Percentiles rank a stretch among this genome's conserved stretches.
Evolutionary conservation across 2,797 vertebrate species (phyloP).

Genomic region (Macroramphosus scolopax): DNA sequence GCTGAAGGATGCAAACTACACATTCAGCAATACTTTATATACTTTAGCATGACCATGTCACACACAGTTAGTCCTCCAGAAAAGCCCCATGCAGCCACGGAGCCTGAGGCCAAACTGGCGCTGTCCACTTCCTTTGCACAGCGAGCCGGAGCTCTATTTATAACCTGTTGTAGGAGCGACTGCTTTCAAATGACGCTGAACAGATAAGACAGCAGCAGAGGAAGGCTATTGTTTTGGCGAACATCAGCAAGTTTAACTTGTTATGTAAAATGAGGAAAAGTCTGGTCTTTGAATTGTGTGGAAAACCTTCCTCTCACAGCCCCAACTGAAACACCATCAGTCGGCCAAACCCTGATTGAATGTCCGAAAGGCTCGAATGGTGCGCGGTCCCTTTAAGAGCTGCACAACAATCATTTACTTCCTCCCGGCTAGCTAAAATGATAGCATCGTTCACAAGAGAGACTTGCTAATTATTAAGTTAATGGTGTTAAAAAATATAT

Average conservation of each 20-base stretch:
- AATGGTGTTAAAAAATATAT: too few species aligned
- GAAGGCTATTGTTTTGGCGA: conserved; percentile 11
- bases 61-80: conserved; percentile 52
- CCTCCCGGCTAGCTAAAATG: conserved; percentile 39
- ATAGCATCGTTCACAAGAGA: too few species aligned
- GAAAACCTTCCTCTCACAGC: neutral
- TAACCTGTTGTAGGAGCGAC: conserved; percentile 49
- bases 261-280: neutral
- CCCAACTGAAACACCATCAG: too few species aligned
- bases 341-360: too few species aligned
- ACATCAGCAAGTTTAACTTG: conserved; percentile 3
- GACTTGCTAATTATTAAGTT: too few species aligned
- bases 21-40: too few species aligned
- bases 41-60: conserved; percentile 31
- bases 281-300: too few species aligned
- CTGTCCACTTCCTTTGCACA: conserved; percentile 59
- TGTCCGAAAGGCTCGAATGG: neutral
- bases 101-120: conserved; percentile 61
- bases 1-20: too few species aligned
- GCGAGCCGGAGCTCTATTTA: conserved; percentile 59
- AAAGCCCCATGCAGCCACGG: conserved; percentile 44
- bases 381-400: conserved; percentile 66
- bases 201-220: conserved; percentile 54
- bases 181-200: conserved; percentile 54
- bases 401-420: conserved; percentile 29